Evolutionary conservation across 1,140 invertebrate species (phyloP), one percentile per base, ranked within the genome.

Genomic region (Tenebrio molitor): DNA sequence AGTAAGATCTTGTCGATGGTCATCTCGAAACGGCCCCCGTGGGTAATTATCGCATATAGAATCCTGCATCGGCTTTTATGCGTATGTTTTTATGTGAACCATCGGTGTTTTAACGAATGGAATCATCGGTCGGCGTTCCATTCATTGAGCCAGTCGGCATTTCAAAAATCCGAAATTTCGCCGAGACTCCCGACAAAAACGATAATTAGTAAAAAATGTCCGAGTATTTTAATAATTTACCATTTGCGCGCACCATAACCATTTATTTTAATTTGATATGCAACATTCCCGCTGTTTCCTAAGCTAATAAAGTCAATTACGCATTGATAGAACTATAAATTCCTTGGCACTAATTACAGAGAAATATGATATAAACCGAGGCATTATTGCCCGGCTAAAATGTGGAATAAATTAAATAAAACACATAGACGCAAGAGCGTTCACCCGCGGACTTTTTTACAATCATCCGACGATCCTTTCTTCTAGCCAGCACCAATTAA

Each of bases 301-400:
- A 58, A 58, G 50, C 50, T 58, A 58, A 58, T 58, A 58, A 58
- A 58, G 50, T 58, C 50, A 58, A 58, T 58, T 58, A 58, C 50
- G 50, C 50, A 58, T 58, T 58, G 50, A 58, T 58, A 58, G 50
- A 58, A 58, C 50, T 58, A 58, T 58, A 58, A 58, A 58, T 58
- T 58, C 50, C 50, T 58, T 25, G 50, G 23, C 50, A 29, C 50
- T 58, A 58, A 58, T 58, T 58, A 58, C 50, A 29, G 50, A 58
- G 50, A 58, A 58, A 58, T 58, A 58, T 58, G 50, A 58, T 58
- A 58, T 58, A 58, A 58, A 58, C 21, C 50, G 50, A 58, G 50
- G 21, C 50, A 58, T 58, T 58, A 58, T 58, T 58, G 50, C 50
- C 50, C 50, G 50, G 21, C n/a, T 50, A 50, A 58, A 58, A 58